phyloP scores from a whole-genome alignment of 2,888 invertebrate species.

The Cheilosia grossa region DNA sequence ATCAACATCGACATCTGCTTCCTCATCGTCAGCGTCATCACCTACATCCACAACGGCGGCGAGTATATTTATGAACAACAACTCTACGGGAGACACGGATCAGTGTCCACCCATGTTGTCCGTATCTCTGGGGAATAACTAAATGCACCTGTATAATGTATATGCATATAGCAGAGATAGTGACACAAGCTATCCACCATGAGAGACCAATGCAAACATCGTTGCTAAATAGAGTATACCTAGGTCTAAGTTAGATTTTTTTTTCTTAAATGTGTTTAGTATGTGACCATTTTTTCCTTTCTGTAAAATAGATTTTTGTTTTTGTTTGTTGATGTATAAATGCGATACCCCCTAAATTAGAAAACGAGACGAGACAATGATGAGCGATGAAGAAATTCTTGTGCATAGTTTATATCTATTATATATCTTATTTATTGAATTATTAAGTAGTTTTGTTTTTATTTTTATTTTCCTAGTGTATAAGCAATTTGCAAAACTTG shows the following conservation, averaged over 20 bases:
- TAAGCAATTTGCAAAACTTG: slow-evolving; percentile 53
- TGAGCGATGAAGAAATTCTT: slow-evolving; percentile 63
- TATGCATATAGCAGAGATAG: slow-evolving; percentile 17
- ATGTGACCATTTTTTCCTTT: slow-evolving; percentile 66
- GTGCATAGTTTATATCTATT: slow-evolving; percentile 64
- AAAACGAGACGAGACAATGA: slow-evolving; percentile 55
- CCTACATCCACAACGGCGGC: slow-evolving; percentile 60
- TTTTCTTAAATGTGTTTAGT: slow-evolving; percentile 63
- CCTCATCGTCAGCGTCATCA: slow-evolving; percentile 63
- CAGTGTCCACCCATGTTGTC: slow-evolving; percentile 59
- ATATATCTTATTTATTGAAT: slow-evolving; percentile 73
- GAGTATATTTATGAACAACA: slow-evolving; percentile 61
- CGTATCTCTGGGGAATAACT: slow-evolving; percentile 60
- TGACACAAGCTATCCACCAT: slow-evolving; percentile 20
- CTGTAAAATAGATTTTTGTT: slow-evolving; percentile 58
- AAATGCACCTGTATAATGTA: background rate
- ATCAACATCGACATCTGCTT: slow-evolving; percentile 58
- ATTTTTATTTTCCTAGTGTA: slow-evolving; percentile 29
- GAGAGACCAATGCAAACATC: slow-evolving; percentile 67
- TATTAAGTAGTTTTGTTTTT: slow-evolving; percentile 49
- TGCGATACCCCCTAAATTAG: slow-evolving; percentile 48
- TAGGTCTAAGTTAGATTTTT: slow-evolving; percentile 28
- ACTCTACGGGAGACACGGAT: slow-evolving; percentile 29
- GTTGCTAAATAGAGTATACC: slow-evolving; percentile 51
- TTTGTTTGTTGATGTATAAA: slow-evolving; percentile 63